These are phyloP conservation scores for Lethocerus indicus DNA, from an alignment of 1,140 invertebrate genomes.

Conservation along the genomic window DNA sequence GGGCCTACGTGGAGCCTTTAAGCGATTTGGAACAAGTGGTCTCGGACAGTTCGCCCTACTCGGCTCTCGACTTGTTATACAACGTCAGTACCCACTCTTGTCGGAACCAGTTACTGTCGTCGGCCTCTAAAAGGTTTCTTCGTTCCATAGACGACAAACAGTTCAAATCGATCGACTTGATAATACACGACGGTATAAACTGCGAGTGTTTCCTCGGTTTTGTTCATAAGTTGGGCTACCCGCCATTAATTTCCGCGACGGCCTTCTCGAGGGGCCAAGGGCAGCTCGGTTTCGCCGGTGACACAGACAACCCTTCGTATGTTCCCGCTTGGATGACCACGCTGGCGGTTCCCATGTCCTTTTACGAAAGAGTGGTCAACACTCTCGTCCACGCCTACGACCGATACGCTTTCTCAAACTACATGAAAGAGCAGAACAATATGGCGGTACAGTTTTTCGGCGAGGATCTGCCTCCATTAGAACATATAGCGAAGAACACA, in stretches of 20 bases:
- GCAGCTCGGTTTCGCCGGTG: conserved; percentile 6
- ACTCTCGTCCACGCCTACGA: background rate
- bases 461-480: conserved; percentile 25
- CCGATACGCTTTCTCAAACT: background rate
- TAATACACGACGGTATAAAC: background rate
- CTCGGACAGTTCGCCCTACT: background rate
- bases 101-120: background rate
- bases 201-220: conserved; percentile 17
- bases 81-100: background rate
- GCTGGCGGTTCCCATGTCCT: conserved; percentile 31
- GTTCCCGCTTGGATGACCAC: conserved; percentile 32
- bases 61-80: background rate
- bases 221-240: conserved; percentile 23
- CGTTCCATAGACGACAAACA: background rate
- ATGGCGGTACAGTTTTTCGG: conserved; percentile 29
- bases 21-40: background rate
- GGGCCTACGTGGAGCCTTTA: background rate
- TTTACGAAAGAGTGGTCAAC: conserved; percentile 36
- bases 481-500: conserved; percentile 25
- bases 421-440: conserved; percentile 16
- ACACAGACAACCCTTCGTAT: conserved; percentile 23
- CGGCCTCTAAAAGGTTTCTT: background rate
- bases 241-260: conserved; percentile 24
- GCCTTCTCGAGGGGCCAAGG: conserved; percentile 13
- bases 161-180: background rate